Evolutionary conservation across 1,140 invertebrate genomes (phyloP).

Genomic region (Arctopsyche grandis): DNA sequence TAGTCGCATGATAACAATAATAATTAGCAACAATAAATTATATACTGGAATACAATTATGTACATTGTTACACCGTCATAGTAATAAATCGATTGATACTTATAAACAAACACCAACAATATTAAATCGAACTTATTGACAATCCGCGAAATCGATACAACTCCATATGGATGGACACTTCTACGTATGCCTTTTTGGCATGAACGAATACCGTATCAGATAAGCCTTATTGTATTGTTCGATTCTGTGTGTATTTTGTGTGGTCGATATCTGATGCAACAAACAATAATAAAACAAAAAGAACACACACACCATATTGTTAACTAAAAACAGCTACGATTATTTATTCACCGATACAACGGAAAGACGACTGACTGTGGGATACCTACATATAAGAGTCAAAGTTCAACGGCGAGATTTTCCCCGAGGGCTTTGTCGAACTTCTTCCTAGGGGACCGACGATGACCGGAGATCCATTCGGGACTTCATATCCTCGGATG

Average conservation of each 20-base stretch:
- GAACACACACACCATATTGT: not conserved
- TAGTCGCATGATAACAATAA: too few relatives aligned
- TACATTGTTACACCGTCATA: too few relatives aligned
- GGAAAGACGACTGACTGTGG: too few relatives aligned
- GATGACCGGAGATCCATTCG: too few relatives aligned
- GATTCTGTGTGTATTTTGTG: slow-evolving; percentile 30
- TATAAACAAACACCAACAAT: too few relatives aligned
- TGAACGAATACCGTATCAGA: slow-evolving; percentile 29
- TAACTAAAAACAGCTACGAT: not conserved
- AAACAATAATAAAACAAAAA: not conserved
- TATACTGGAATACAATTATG: too few relatives aligned
- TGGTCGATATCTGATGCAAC: slow-evolving; percentile 29
- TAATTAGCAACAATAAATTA: too few relatives aligned
- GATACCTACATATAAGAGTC: not conserved
- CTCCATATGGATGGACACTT: not conserved
- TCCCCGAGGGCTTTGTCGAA: too few relatives aligned
- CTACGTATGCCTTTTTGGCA: slow-evolving; percentile 3
- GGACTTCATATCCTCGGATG: too few relatives aligned
- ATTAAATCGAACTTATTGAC: not conserved
- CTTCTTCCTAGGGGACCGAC: too few relatives aligned
- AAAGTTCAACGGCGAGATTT: not conserved
- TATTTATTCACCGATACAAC: not conserved
- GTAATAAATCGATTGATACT: too few relatives aligned
- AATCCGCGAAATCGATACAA: not conserved
- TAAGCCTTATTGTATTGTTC: slow-evolving; percentile 37